These are phyloP conservation scores for Leptodactylus fuscus DNA, from an alignment of 2,113 vertebrate genomes.

Conservation along the genomic window DNA sequence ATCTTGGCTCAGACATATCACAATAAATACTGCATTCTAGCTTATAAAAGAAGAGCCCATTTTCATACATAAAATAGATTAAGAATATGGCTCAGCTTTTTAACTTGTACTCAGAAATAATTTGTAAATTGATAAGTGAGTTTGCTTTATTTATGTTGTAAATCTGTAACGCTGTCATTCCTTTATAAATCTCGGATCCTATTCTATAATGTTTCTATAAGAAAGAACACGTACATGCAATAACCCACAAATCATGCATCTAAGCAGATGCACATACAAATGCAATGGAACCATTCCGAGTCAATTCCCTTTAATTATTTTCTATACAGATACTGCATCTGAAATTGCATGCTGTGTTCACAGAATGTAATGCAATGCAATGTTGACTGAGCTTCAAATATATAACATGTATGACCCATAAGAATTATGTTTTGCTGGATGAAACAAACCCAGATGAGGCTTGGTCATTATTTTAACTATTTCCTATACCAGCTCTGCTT, in stretches of 20 bases:
- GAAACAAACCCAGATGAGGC: not conserved
- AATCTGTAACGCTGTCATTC: not conserved
- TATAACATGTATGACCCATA: not conserved
- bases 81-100: not conserved
- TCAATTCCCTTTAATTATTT: not conserved
- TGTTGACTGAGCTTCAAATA: slow-evolving; percentile 2
- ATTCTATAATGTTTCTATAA: not conserved
- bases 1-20: not conserved
- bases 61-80: not conserved
- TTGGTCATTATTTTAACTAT: not conserved
- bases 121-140: not conserved
- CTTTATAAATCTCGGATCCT: not conserved
- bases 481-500: not conserved
- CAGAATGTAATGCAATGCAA: slow-evolving; percentile 9
- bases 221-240: not conserved
- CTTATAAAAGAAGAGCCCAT: not conserved
- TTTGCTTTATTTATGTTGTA: not conserved
- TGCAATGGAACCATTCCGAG: not conserved
- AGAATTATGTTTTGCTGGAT: not conserved
- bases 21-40: slow-evolving; percentile 8
- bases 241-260: not conserved
- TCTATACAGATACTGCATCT: not conserved
- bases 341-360: not conserved
- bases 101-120: not conserved
- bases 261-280: not conserved